These are phyloP conservation scores for Botia almorhae DNA, from an alignment of 2,797 vertebrate species.

Conservation along the genomic window DNA sequence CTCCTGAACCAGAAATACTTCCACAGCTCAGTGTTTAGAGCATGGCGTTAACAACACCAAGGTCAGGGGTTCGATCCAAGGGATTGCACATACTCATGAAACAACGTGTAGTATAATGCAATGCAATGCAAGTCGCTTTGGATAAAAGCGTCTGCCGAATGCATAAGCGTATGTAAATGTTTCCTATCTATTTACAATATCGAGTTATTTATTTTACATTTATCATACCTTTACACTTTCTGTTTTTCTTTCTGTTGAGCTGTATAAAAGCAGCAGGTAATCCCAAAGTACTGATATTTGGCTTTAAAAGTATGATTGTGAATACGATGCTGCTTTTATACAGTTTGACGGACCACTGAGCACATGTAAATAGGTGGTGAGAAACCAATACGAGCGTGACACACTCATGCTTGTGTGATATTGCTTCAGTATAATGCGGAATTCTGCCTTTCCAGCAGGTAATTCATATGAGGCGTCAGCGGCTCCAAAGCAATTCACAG, in stretches of 20 bases:
- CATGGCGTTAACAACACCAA: too few species aligned
- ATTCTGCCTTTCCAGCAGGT: background rate
- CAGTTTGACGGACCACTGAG: background rate
- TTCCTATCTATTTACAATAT: background rate
- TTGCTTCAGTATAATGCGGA: background rate
- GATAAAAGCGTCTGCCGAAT: too few species aligned
- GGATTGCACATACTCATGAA: too few species aligned
- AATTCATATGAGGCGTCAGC: background rate
- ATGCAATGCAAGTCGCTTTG: too few species aligned
- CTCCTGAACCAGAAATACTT: too few species aligned
- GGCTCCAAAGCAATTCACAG: constrained; percentile 44
- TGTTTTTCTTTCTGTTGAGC: background rate
- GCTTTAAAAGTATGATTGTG: background rate
- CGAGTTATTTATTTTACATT: too few species aligned
- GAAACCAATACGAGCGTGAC: background rate
- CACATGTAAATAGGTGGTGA: background rate
- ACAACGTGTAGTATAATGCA: too few species aligned
- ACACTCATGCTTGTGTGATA: background rate
- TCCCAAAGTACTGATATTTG: background rate
- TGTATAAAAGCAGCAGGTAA: background rate
- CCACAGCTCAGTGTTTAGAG: too few species aligned
- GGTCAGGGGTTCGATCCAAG: too few species aligned
- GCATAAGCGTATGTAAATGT: too few species aligned
- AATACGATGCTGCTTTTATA: background rate
- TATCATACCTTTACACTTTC: too few species aligned